These are phyloP conservation scores for Sinocyclocheilus grahami DNA, from an alignment of 2,113 vertebrate species.

Conservation along the genomic window DNA sequence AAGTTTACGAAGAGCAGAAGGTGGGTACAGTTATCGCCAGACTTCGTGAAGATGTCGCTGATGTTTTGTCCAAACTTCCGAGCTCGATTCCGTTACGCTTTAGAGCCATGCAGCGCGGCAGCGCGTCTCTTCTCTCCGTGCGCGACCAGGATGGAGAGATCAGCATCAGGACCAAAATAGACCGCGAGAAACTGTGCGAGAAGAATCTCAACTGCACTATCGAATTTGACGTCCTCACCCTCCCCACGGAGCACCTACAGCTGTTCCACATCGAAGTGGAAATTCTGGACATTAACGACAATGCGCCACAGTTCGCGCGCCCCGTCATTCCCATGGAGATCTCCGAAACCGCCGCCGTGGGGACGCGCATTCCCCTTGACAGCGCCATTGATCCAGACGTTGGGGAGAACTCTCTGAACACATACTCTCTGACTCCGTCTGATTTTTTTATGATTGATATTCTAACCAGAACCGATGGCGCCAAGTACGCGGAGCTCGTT, in stretches of 20 bases:
- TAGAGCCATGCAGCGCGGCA: conserved; percentile 89
- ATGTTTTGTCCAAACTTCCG: conserved; percentile 85
- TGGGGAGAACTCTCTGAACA: conserved; percentile 92
- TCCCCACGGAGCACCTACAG: conserved; percentile 95
- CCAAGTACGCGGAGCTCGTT: conserved; percentile 91
- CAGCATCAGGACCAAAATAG: conserved; percentile 89
- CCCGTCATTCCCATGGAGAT: conserved; percentile 92
- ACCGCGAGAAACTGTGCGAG: conserved; percentile 96
- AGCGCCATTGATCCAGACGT: conserved; percentile 94
- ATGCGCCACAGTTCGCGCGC: conserved; percentile 92
- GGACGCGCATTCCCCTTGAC: conserved; percentile 94
- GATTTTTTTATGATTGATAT: conserved; percentile 90
- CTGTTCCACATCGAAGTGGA: conserved; percentile 95
- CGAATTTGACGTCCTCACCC: conserved; percentile 94
- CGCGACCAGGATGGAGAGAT: conserved; percentile 93
- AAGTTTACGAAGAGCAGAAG: conserved; percentile 93
- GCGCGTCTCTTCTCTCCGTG: conserved; percentile 82
- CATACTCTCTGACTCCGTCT: conserved; percentile 87
- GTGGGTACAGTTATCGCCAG: conserved; percentile 89
- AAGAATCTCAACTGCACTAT: conserved; percentile 95
- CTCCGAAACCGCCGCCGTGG: conserved; percentile 91
- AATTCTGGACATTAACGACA: conserved; percentile 96
- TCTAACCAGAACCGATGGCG: conserved; percentile 88
- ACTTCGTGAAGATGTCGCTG: conserved; percentile 89
- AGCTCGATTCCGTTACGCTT: conserved; percentile 87